These are phyloP conservation scores for Melanophora roralis DNA, from an alignment of 2,888 invertebrate genomes.

Conservation along the genomic window DNA sequence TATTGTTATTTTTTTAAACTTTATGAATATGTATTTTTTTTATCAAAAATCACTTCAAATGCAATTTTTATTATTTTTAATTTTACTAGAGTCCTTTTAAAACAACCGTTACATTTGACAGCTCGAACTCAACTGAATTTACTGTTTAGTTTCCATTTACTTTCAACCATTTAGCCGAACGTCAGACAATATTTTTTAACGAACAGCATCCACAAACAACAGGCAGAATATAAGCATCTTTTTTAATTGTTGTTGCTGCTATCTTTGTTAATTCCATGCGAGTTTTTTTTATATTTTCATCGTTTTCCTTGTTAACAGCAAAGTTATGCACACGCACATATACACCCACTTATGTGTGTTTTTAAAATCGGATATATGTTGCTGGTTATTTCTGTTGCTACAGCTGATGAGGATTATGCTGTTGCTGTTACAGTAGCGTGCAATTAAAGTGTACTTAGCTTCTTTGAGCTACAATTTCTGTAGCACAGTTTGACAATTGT, in stretches of 20 bases:
- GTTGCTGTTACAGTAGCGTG: background rate
- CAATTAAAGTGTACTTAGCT: too few species aligned
- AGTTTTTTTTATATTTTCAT: background rate
- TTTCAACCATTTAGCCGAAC: slow-evolving; percentile 55
- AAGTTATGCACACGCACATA: background rate
- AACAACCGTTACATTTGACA: slow-evolving; percentile 67
- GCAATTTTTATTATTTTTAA: background rate
- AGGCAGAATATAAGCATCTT: slow-evolving; percentile 46
- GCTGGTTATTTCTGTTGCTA: slow-evolving; percentile 32
- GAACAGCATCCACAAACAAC: slow-evolving; percentile 54
- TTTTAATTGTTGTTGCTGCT: slow-evolving; percentile 21
- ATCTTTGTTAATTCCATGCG: background rate
- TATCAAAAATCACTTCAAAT: slow-evolving; percentile 13
- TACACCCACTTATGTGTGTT: background rate
- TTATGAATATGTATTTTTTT: slow-evolving; percentile 1
- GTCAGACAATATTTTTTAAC: slow-evolving; percentile 45
- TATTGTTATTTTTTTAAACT: slow-evolving; percentile 4
- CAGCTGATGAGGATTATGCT: background rate
- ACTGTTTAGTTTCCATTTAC: slow-evolving; percentile 51
- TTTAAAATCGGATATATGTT: slow-evolving; percentile 22
- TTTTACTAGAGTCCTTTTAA: slow-evolving; percentile 4
- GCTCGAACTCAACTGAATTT: slow-evolving; percentile 70
- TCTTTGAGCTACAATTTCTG: background rate
- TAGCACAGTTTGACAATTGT: too few species aligned
- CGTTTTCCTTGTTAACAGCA: slow-evolving; percentile 36